These are phyloP conservation scores for Paralichthys olivaceus DNA, from an alignment of 2,113 vertebrate species.

Conservation along the genomic window DNA sequence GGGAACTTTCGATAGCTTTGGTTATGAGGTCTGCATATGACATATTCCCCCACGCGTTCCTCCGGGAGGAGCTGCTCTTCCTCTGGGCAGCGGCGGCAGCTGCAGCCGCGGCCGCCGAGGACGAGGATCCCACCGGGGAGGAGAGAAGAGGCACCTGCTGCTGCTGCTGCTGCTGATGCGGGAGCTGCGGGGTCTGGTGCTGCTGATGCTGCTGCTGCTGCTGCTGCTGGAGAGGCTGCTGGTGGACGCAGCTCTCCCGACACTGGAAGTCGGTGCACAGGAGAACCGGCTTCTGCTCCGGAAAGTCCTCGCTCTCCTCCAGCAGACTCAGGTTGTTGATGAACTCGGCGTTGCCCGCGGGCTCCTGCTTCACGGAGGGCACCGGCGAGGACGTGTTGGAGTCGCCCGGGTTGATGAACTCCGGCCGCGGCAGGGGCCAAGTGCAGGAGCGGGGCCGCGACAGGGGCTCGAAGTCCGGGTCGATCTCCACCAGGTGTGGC, in stretches of 20 bases:
- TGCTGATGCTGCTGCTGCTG: conserved; percentile 62
- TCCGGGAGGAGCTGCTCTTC: conserved; percentile 95
- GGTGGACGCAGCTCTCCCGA: conserved; percentile 82
- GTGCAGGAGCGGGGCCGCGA: conserved; percentile 89
- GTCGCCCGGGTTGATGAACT: conserved; percentile 89
- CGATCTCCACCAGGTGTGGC: conserved; percentile 86
- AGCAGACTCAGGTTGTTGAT: conserved; percentile 90
- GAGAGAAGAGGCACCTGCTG: conserved; percentile 84
- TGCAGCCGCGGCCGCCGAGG: conserved; percentile 72
- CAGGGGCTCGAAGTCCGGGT: conserved; percentile 91
- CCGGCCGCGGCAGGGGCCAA: conserved; percentile 90
- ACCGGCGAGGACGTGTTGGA: conserved; percentile 92
- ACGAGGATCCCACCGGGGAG: conserved; percentile 80
- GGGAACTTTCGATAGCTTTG: conserved; percentile 96
- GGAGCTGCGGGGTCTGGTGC: conserved; percentile 73
- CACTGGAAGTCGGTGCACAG: conserved; percentile 84
- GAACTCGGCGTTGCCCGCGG: conserved; percentile 84
- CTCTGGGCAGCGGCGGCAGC: conserved; percentile 88
- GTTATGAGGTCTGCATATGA: conserved; percentile 98
- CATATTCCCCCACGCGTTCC: conserved; percentile 98
- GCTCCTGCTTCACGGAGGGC: conserved; percentile 88
- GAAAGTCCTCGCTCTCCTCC: conserved; percentile 91
- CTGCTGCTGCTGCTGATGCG: conserved; percentile 75
- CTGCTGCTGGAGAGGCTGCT: conserved; percentile 68
- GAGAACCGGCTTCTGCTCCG: conserved; percentile 78